Base-by-base conservation (phyloP, 1,140 invertebrate genomes). In the Sinonovacula constricta region DNA sequence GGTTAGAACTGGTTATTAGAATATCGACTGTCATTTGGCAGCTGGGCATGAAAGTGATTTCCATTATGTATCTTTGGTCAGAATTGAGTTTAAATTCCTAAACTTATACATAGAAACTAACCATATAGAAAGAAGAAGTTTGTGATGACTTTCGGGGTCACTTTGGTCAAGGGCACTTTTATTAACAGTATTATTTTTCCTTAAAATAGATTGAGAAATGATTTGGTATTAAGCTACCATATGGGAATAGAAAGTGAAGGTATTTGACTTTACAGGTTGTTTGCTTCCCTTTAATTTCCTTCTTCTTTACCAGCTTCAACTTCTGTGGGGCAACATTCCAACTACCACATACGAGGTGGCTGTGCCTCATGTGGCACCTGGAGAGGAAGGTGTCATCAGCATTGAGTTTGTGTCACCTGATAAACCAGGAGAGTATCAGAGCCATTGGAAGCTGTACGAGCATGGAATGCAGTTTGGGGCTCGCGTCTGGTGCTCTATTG, bases 381-480 rank as follows among this genome's bases (percentile, higher is more conserved):
- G 85, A 1, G 85, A 90, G 71, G 86, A 88, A 72, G 89, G 88
- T 15, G 65, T 79, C 30, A 65, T 91, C 28, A 84, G 83, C 57
- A 86, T 90, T 7, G 72, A 86, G n/a, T 83, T 90, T 33, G 78
- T 79, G 3, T 86, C 88, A 24, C 88, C 89, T 28, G 71, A 81
- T 53, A 34, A 79, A 57, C 81, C 86, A 84, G 90, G 90, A 15
- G 81, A 81, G 24, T 91, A 90, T 71, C 85, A 90, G 66, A 90
- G 89, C 75, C 87, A 90, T 69, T 91, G 91, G 91, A 86, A 86
- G 51, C 81, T 91, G 56, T 80, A 83, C 53, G 86, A 90, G 70
- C 75, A 83, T 63, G 87, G 83, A 28, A 66, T 84, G 18, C 82
- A 75, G 7, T 91, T 91, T 85, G 91, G 91, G 34, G 85, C 87